These are phyloP conservation scores for Falco rusticolus DNA, from an alignment of 2,797 vertebrate species.

Conservation along the genomic window DNA sequence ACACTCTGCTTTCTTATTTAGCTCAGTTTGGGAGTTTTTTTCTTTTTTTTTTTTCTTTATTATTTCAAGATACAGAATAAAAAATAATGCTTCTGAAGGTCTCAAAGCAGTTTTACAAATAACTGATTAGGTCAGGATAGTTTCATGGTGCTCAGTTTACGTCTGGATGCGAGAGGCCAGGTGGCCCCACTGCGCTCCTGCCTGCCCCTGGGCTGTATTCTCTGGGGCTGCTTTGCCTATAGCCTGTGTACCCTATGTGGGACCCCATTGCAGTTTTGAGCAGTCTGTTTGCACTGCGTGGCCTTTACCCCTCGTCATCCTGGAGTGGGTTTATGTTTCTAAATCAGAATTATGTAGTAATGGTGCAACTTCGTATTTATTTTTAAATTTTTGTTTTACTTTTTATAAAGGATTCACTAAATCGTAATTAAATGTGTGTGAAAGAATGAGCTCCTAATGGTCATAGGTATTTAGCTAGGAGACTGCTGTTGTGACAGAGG, in stretches of 20 bases:
- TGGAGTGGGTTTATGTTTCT: not conserved
- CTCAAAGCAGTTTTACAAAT: not conserved
- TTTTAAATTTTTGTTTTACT: not conserved
- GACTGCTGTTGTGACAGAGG: not conserved
- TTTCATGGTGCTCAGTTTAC: not conserved
- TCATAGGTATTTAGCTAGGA: not conserved
- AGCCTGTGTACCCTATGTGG: accelerated
- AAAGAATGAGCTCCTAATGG: not conserved
- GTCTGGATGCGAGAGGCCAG: not conserved
- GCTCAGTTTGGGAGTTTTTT: not conserved
- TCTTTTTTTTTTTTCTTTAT: not conserved
- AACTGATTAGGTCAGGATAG: no score
- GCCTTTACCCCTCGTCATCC: accelerated
- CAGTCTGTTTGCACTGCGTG: not conserved
- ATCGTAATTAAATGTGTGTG: not conserved
- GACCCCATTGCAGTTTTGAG: not conserved
- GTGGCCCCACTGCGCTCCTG: not conserved
- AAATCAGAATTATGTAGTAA: accelerated
- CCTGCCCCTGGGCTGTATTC: not conserved
- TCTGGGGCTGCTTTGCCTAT: no score
- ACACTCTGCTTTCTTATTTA: not conserved
- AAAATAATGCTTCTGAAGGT: not conserved
- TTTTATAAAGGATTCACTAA: not conserved
- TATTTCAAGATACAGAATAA: not conserved
- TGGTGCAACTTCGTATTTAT: accelerated